Base-by-base conservation (phyloP, 2,113 vertebrate species). In the Coturnix japonica region DNA sequence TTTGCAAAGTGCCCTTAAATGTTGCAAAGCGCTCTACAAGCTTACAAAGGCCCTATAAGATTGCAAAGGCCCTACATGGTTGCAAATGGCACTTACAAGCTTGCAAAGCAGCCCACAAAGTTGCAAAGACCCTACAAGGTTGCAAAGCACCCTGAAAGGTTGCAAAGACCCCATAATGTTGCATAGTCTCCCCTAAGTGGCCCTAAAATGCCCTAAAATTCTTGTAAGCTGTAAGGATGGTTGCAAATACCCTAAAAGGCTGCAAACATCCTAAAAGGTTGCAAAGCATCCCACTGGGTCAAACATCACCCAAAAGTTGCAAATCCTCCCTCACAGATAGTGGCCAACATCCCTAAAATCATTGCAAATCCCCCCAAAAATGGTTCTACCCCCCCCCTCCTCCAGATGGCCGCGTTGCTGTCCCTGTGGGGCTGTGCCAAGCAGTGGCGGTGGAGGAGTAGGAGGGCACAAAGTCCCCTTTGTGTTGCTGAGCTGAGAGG, bases 381-480 rank as follows among this genome's bases (percentile, higher is more conserved):
- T 22, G 31, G 56, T 57, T n/a, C 37, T 10, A 7, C 14, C 33
- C 33, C 8, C 33, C 18, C 33, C 33, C 22, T 33, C 22, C 14
- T 15, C 37, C 1, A 3, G 31, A 9, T 10, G 37, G 28, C n/a
- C 8, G 37, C 4, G 11, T 26, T n/a, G 1, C 53, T 6, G 8
- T 39, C 64, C 77, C 73, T 69, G 6, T 8, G 12, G 43, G 49
- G 49, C 65, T 15, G 19, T 63, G 66, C 80, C 80, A 71, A 66
- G 54, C 51, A 53, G 51, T 26, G 51, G 49, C 13, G 7, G 14
- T 26, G 49, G 49, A 28, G 89, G 87, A 47, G 79, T 21, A 49
- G 46, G 91, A 83, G 76, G 88, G 89, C 74, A 95, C 91, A 95
- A 94, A 94, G 91, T 94, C n/a, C 69, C 82, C 91, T 94, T 92